These are phyloP conservation scores for Drosophila falleni DNA, from an alignment of 2,888 invertebrate species.

Conservation along the genomic window DNA sequence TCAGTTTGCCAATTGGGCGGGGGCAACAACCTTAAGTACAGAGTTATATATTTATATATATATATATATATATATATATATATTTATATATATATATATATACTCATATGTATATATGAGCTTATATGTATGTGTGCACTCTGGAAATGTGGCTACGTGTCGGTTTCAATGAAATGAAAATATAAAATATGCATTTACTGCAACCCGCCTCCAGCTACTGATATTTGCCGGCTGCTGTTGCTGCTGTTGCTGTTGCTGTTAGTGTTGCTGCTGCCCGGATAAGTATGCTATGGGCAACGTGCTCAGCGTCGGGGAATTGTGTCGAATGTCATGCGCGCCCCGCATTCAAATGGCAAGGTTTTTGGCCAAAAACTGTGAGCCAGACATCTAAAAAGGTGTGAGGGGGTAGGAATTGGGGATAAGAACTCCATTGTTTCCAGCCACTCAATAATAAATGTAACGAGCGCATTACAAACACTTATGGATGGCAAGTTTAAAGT, in stretches of 20 bases:
- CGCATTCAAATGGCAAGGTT: conserved; percentile 67
- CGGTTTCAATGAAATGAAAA: conserved; percentile 80
- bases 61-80: not conserved
- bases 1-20: conserved; percentile 18
- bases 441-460: conserved; percentile 78
- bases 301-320: conserved; percentile 64
- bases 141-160: conserved; percentile 60
- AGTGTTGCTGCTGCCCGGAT: conserved; percentile 53
- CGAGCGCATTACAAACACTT: conserved; percentile 79
- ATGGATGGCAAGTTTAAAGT: conserved; percentile 72
- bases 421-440: conserved; percentile 57
- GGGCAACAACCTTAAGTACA: conserved; percentile 50
- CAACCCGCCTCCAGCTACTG: conserved; percentile 54
- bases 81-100: conserved; percentile 7
- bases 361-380: conserved; percentile 33
- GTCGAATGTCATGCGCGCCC: conserved; percentile 59
- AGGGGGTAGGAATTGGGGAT: conserved; percentile 1
- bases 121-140: conserved; percentile 13
- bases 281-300: conserved; percentile 73
- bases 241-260: conserved; percentile 23
- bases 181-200: conserved; percentile 78
- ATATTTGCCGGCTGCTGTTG: conserved; percentile 40
- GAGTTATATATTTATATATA: not conserved
- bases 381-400: conserved; percentile 40
- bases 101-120: not conserved